Percentiles rank a stretch among this genome's conserved stretches.
Evolutionary conservation across 2,888 invertebrate species (phyloP).

Genomic region (Lobophora halterata): DNA sequence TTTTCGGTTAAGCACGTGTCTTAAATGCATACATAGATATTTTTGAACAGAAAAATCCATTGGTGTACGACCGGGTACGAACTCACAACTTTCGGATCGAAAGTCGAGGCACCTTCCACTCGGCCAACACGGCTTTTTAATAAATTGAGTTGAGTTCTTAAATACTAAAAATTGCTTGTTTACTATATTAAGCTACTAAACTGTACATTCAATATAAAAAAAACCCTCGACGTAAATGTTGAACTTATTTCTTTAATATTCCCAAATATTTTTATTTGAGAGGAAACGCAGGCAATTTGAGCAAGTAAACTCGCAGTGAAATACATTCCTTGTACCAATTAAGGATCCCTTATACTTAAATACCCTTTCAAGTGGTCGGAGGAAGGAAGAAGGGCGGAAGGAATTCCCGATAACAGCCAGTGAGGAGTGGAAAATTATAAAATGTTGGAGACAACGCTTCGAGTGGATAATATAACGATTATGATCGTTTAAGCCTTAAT

Average conservation of each 20-base stretch:
- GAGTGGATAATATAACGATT: slow-evolving; percentile 54
- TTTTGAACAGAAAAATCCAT: too few relatives aligned
- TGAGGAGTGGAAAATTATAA: slow-evolving; percentile 70
- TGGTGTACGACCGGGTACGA: too few relatives aligned
- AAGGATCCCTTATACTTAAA: slow-evolving; percentile 71
- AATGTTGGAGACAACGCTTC: slow-evolving; percentile 59
- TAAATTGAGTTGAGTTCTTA: too few relatives aligned
- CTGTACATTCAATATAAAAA: too few relatives aligned
- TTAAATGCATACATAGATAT: too few relatives aligned
- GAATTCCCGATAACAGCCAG: slow-evolving; percentile 71
- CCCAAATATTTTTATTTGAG: slow-evolving; percentile 33
- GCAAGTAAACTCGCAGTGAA: slow-evolving; percentile 53
- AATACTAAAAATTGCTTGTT: too few relatives aligned
- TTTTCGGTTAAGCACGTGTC: too few relatives aligned
- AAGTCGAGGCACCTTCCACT: too few relatives aligned
- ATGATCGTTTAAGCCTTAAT: slow-evolving; percentile 48
- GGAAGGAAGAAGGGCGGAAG: slow-evolving; percentile 73
- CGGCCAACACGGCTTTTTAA: too few relatives aligned
- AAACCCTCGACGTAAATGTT: slow-evolving; percentile 2
- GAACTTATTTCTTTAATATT: slow-evolving; percentile 12
- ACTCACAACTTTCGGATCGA: too few relatives aligned
- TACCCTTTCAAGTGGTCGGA: slow-evolving; percentile 67
- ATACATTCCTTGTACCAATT: slow-evolving; percentile 72
- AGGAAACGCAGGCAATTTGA: slow-evolving; percentile 40
- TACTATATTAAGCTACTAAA: too few relatives aligned